These are phyloP conservation scores for Meta bourneti DNA, from an alignment of 2,888 invertebrate species.

Conservation along the genomic window DNA sequence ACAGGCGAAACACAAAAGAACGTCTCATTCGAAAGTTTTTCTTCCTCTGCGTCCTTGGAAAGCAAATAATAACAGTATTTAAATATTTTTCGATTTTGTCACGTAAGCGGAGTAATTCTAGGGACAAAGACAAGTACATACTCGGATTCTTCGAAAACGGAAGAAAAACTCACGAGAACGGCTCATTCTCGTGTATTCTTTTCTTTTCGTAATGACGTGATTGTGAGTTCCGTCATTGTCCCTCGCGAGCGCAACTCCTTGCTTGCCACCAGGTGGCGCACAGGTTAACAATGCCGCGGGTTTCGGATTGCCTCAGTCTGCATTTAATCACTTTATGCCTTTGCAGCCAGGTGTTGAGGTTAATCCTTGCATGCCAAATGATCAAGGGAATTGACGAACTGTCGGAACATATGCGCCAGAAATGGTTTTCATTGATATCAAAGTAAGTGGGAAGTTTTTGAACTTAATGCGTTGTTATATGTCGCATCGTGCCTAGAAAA, in stretches of 20 bases:
- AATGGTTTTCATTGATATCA: constrained; percentile 55
- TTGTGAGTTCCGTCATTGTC: not conserved
- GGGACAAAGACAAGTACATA: not conserved
- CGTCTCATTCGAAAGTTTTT: no score
- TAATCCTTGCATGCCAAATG: not conserved
- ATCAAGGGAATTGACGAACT: not conserved
- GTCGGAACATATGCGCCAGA: not conserved
- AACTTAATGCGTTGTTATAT: no score
- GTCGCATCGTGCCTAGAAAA: no score
- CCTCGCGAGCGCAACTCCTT: not conserved
- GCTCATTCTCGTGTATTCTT: not conserved
- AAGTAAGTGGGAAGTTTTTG: constrained; percentile 14
- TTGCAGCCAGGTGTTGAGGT: constrained; percentile 1
- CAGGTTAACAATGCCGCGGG: not conserved
- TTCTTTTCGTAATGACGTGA: not conserved
- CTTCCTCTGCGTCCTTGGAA: no score
- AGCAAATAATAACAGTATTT: no score
- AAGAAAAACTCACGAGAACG: not conserved
- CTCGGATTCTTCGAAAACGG: not conserved
- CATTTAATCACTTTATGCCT: not conserved
- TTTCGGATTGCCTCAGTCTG: not conserved
- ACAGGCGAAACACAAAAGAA: no score
- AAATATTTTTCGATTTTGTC: not conserved
- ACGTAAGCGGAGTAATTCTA: not conserved
- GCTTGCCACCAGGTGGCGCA: not conserved